Evolutionary conservation across 2,113 vertebrate genomes (phyloP).

Genomic region (Peromyscus leucopus): DNA sequence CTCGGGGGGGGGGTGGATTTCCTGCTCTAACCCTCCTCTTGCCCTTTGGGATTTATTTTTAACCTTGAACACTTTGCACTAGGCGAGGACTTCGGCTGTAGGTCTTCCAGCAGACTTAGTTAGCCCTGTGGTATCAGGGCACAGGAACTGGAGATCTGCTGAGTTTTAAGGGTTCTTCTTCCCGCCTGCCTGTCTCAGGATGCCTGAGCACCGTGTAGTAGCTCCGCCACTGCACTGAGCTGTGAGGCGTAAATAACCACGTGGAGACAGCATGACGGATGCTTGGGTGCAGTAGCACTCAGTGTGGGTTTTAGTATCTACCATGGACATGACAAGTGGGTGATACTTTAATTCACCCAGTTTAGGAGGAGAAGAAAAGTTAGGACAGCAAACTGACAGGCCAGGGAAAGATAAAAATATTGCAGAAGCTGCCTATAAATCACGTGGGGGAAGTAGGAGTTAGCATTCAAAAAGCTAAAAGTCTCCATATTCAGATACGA

Average conservation of each 20-base stretch:
- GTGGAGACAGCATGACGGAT: background rate
- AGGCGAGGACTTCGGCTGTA: background rate
- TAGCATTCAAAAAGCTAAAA: background rate
- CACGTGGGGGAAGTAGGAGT: background rate
- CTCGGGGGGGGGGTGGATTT: background rate
- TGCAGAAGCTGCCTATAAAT: background rate
- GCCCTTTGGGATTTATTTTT: slow-evolving; percentile 17
- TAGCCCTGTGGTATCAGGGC: background rate
- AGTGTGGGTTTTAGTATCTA: background rate
- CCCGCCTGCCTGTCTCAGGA: background rate
- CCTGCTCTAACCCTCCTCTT: background rate
- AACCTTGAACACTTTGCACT: background rate
- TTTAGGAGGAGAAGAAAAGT: too few relatives aligned
- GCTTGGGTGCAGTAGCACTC: background rate
- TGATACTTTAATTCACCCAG: background rate
- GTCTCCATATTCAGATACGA: background rate
- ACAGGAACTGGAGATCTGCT: background rate
- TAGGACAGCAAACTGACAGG: background rate
- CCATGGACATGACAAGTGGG: background rate
- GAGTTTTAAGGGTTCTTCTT: background rate
- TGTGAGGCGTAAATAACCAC: background rate
- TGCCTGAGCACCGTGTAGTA: background rate
- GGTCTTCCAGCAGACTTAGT: background rate
- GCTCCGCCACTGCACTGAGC: background rate
- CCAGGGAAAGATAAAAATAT: background rate